These are phyloP conservation scores for Hedychridium roseum DNA, from an alignment of 2,888 invertebrate species.

Conservation along the genomic window DNA sequence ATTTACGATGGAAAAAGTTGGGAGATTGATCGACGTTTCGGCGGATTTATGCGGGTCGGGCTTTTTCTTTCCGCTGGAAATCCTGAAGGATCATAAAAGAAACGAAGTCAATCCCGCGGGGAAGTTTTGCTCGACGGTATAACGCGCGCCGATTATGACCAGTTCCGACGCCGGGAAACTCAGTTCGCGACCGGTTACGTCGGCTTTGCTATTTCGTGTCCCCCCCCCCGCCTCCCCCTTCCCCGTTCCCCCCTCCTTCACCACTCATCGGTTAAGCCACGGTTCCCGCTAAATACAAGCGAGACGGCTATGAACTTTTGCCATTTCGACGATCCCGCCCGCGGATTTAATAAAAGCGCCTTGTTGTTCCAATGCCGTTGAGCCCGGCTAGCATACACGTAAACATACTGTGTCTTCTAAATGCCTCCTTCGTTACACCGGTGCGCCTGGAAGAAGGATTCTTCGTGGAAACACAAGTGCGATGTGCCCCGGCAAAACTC, in stretches of 20 bases:
- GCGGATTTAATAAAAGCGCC: slow-evolving; percentile 54
- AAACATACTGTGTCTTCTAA: no score
- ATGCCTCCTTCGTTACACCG: no score
- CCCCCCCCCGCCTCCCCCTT: background rate
- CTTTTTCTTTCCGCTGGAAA: no score
- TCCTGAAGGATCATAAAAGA: no score
- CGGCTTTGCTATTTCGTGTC: background rate
- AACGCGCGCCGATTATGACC: background rate
- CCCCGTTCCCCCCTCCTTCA: background rate
- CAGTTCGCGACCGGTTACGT: background rate
- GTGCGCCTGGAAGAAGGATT: no score
- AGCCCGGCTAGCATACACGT: no score
- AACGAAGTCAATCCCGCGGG: no score
- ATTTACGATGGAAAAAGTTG: no score
- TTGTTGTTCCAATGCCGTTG: slow-evolving; percentile 29
- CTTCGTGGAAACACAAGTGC: no score
- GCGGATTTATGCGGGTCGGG: no score
- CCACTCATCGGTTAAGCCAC: slow-evolving; percentile 26
- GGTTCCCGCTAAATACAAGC: slow-evolving; percentile 36
- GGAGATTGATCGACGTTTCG: no score
- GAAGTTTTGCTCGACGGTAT: background rate
- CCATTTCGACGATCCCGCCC: slow-evolving; percentile 47
- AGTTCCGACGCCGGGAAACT: background rate
- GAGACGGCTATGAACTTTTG: slow-evolving; percentile 46
- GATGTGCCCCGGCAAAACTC: no score